Percentiles rank a stretch among this genome's conserved stretches.
These are phyloP conservation scores for Centropus unirufus DNA, from an alignment of 2,113 vertebrate genomes.

Conservation along the genomic window DNA sequence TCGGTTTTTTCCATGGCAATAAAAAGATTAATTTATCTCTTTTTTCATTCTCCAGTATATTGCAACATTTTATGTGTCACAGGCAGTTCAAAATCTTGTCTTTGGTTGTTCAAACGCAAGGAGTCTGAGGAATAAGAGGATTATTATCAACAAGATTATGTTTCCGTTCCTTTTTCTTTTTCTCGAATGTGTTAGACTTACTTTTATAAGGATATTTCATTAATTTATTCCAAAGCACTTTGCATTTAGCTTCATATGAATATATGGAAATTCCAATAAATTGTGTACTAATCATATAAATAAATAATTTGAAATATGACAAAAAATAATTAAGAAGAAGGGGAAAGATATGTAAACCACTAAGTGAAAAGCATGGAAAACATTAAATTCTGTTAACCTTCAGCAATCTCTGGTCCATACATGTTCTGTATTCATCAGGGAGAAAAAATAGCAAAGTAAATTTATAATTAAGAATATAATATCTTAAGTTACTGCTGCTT, in stretches of 20 bases:
- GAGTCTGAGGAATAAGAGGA: neutral
- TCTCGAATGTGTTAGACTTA: neutral
- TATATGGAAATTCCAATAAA: neutral
- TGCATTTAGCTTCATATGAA: neutral
- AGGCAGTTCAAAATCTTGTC: neutral
- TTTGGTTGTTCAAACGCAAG: neutral
- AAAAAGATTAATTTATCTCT: neutral
- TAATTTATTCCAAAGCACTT: neutral
- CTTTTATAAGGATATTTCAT: neutral
- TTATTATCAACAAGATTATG: conserved; percentile 7
- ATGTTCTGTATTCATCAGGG: neutral
- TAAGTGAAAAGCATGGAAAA: neutral
- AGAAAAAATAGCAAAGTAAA: neutral
- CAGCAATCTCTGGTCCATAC: neutral
- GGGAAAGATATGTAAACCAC: neutral
- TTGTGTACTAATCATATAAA: neutral
- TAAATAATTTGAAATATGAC: neutral
- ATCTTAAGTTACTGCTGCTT: neutral
- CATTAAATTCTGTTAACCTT: neutral
- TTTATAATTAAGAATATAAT: neutral
- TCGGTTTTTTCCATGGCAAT: neutral
- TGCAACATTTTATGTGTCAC: neutral
- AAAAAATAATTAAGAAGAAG: neutral
- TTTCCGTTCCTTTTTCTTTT: neutral
- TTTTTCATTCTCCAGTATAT: neutral